Conservation (phyloP, 2,797 vertebrate species). For the Gallinago stenura region DNA sequence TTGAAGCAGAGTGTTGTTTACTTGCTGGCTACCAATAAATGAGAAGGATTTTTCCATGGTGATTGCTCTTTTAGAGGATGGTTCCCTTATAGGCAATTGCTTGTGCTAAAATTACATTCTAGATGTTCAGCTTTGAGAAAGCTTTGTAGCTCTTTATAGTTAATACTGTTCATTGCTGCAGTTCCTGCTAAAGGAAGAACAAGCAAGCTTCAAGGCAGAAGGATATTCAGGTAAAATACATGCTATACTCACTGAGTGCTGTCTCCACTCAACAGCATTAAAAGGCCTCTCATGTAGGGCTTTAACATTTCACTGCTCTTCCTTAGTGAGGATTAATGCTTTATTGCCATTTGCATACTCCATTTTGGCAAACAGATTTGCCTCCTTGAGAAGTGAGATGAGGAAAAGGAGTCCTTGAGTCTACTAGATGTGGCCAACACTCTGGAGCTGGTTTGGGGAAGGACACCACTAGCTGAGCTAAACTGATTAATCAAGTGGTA, state of each 20-base stretch:
- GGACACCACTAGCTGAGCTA: neutral
- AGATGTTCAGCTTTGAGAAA: neutral
- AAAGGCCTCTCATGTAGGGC: neutral
- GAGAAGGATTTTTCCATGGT: neutral
- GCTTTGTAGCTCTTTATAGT: neutral
- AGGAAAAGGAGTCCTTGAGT: neutral
- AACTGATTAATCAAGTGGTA: neutral
- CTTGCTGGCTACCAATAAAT: neutral
- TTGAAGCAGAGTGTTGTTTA: neutral
- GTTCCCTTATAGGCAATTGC: neutral
- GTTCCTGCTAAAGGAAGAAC: neutral
- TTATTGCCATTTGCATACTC: neutral
- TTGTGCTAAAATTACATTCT: neutral
- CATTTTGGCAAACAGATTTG: neutral
- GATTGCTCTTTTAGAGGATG: neutral
- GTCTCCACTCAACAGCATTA: neutral
- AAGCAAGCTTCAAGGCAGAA: neutral
- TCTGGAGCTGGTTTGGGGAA: rapidly evolving
- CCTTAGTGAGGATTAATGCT: neutral
- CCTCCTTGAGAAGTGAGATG: neutral
- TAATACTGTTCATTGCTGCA: neutral
- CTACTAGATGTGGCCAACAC: neutral
- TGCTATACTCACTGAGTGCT: neutral
- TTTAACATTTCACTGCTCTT: neutral
- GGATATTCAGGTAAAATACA: neutral